Evolutionary conservation across 2,797 vertebrate species (phyloP), one percentile per base, ranked within the genome.

Genomic region (Mastacembelus armatus): DNA sequence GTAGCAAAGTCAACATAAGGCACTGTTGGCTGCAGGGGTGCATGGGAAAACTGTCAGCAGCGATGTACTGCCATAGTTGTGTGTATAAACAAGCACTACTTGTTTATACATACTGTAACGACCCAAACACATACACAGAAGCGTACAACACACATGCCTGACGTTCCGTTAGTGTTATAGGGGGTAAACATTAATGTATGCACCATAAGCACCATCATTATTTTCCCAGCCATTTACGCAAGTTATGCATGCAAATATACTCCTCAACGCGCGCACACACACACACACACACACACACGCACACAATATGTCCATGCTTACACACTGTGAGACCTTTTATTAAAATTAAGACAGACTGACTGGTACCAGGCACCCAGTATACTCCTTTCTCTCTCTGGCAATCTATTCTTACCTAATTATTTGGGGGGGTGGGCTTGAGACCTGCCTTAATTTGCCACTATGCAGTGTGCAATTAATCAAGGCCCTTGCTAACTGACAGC

Each of bases 391-490:
- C 80, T 83, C 65, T 74, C 55, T 78, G 52, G 84, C 78, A 88
- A 86, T 92, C 86, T 83, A 83, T 88, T 88, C 85, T 88, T 88
- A 88, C 87, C 84, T 89, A 86, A 92, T 92, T 90, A 91, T 89
- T 89, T 60, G 32, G 32, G 64, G 64, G 51, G 74, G 71, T 48
- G 81, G 84, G 72, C 55, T 80, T 59, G 77, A 85, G 88, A 81
- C 86, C 70, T 79, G 82, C 87, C 82, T 91, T 92, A 87, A 92
- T 92, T 92, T 92, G 83, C 87, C 79, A 70, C 77, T 48, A 71
- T 80, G 84, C 82, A 71, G 84, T 45, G 65, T 84, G 89, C 89
- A 91, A 91, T 92, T 90, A 91, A 91, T 92, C 91, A 92, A 85
- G 70, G 65, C 71, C 70, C 21, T 60, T 68, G 77, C 85, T 78